phyloP scores from a whole-genome alignment of 2,113 vertebrate genomes.

The Enhydra lutris region DNA sequence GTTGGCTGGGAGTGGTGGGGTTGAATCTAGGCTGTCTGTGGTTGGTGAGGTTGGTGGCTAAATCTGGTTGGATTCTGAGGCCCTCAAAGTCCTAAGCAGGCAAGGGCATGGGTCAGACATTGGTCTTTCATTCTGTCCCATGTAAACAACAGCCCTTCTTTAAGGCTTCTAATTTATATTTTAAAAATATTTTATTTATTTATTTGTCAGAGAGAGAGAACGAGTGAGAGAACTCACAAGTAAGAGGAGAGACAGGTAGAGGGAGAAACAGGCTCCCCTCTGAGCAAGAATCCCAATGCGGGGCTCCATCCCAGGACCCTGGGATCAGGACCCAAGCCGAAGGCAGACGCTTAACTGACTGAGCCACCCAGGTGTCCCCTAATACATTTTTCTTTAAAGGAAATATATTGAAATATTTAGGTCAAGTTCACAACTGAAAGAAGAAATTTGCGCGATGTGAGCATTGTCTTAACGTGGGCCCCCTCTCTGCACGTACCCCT shows the following conservation, averaged over 20 bases:
- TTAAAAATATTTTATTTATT: not conserved
- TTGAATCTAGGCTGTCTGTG: not conserved
- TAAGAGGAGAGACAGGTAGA: not conserved
- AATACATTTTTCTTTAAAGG: not conserved
- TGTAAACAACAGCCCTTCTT: not conserved
- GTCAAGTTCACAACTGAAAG: not conserved
- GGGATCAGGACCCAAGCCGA: not conserved
- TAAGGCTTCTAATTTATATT: not conserved
- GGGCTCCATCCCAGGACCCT: not conserved
- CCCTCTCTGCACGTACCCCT: not conserved
- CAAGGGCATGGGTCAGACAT: not conserved
- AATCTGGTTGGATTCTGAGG: not conserved
- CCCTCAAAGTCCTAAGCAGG: not conserved
- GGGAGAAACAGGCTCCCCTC: not conserved
- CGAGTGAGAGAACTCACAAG: not conserved
- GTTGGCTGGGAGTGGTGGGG: not conserved
- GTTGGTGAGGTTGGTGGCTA: not conserved
- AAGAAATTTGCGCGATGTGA: too few species aligned
- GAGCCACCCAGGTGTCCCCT: not conserved
- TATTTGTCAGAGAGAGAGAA: not conserved
- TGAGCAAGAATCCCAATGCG: not conserved
- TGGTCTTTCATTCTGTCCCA: not conserved
- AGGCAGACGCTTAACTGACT: not conserved
- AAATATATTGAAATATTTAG: not conserved
- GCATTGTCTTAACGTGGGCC: rapidly evolving